These are phyloP conservation scores for Lamproptera curius DNA, from an alignment of 2,888 invertebrate species.

Conservation along the genomic window DNA sequence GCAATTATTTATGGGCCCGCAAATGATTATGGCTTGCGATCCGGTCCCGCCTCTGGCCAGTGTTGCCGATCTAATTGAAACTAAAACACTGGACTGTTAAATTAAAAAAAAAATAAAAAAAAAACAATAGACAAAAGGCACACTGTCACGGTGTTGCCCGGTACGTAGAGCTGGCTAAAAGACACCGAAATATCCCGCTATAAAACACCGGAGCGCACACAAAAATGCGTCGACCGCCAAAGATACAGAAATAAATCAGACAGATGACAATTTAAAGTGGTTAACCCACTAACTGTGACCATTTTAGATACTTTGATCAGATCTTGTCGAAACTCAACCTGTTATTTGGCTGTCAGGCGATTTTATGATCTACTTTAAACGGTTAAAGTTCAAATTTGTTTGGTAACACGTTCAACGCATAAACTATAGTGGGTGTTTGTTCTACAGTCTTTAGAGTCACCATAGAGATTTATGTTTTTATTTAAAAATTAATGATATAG, in stretches of 20 bases:
- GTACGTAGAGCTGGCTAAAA: conserved; percentile 8
- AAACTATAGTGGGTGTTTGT: conserved; percentile 70
- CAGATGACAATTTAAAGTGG: conserved; percentile 80
- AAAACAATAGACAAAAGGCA: no score
- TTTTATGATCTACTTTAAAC: conserved; percentile 36
- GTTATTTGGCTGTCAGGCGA: conserved; percentile 30
- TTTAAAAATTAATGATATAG: conserved; percentile 71
- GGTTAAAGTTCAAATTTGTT: conserved; percentile 47
- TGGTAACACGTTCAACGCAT: conserved; percentile 24
- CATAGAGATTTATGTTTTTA: conserved; percentile 74
- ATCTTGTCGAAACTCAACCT: conserved; percentile 70
- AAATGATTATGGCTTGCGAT: conserved; percentile 75
- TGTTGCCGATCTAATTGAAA: conserved; percentile 20
- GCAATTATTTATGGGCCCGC: conserved; percentile 75
- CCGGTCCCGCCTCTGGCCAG: conserved; percentile 58
- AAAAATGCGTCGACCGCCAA: conserved; percentile 73
- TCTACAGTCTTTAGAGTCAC: conserved; percentile 64
- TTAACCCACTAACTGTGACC: conserved; percentile 79
- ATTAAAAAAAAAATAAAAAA: no score
- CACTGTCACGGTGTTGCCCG: conserved; percentile 3
- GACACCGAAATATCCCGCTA: conserved; percentile 25
- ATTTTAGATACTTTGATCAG: conserved; percentile 78
- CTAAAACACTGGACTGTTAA: conserved; percentile 5
- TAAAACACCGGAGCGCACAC: conserved; percentile 46
- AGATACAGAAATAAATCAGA: conserved; percentile 77